Evolutionary conservation across 2,888 invertebrate species (phyloP).

Genomic region (Epiblema foenella): DNA sequence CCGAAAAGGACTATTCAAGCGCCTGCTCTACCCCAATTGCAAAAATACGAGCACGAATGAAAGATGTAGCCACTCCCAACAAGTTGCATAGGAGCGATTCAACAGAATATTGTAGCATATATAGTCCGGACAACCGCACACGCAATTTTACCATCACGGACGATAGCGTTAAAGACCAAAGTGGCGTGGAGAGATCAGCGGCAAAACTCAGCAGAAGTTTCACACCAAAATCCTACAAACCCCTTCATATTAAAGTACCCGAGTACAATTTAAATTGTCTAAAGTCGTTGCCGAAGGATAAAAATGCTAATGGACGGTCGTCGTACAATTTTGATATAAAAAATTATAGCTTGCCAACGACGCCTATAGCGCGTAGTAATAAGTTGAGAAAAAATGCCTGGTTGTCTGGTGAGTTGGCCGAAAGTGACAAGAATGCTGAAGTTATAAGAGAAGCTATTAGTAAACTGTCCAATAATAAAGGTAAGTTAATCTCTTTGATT

Average conservation of each 20-base stretch:
- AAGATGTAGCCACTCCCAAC: slow-evolving; percentile 70
- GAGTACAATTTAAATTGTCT: slow-evolving; percentile 74
- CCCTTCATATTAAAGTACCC: slow-evolving; percentile 78
- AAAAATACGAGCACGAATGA: slow-evolving; percentile 67
- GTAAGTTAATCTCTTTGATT: slow-evolving; percentile 45
- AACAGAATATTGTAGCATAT: slow-evolving; percentile 79
- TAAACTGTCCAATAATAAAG: slow-evolving; percentile 52
- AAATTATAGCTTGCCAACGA: slow-evolving; percentile 79
- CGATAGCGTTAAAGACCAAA: slow-evolving; percentile 60
- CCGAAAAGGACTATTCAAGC: slow-evolving; percentile 68
- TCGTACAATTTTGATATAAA: slow-evolving; percentile 80
- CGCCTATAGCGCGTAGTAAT: slow-evolving; percentile 83
- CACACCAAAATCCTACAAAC: slow-evolving; percentile 79
- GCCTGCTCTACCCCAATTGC: slow-evolving; percentile 76
- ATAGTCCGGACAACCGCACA: slow-evolving; percentile 71
- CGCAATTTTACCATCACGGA: slow-evolving; percentile 59
- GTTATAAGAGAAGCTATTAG: slow-evolving; percentile 47
- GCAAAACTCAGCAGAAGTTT: slow-evolving; percentile 76
- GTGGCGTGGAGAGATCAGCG: slow-evolving; percentile 57
- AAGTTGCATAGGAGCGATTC: slow-evolving; percentile 76
- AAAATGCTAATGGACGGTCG: slow-evolving; percentile 58
- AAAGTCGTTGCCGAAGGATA: slow-evolving; percentile 67
- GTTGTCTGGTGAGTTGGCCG: slow-evolving; percentile 76
- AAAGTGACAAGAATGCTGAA: slow-evolving; percentile 52
- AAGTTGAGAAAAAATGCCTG: slow-evolving; percentile 83